Evolutionary conservation across 2,888 invertebrate genomes (phyloP).

Genomic region (Lithophane leautieri): DNA sequence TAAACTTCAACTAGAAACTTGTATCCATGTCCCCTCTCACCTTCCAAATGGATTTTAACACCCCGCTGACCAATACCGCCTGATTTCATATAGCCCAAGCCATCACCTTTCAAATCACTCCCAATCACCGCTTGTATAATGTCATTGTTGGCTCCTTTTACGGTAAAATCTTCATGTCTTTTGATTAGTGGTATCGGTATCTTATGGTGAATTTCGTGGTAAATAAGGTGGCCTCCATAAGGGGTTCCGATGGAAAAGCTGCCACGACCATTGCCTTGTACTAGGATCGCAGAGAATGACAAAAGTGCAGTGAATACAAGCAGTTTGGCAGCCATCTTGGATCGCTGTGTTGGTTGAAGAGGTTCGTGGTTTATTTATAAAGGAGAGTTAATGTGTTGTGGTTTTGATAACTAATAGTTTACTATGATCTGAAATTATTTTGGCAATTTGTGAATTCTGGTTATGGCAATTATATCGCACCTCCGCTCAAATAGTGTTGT

Average conservation of each 20-base stretch:
- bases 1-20: conserved; percentile 70
- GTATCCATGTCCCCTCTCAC: conserved; percentile 64
- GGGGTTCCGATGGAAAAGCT: conserved; percentile 34
- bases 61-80: conserved; percentile 67
- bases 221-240: conserved; percentile 56
- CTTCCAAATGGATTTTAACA: conserved; percentile 67
- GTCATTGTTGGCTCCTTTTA: conserved; percentile 50
- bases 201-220: conserved; percentile 63
- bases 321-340: conserved; percentile 47
- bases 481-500: too few species aligned
- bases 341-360: neutral
- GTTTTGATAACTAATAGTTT: conserved; percentile 8
- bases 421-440: conserved; percentile 5
- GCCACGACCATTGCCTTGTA: conserved; percentile 4
- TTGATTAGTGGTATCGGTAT: conserved; percentile 55
- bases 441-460: neutral
- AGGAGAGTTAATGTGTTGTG: conserved; percentile 35
- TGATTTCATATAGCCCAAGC: conserved; percentile 56
- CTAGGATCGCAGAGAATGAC: conserved; percentile 19
- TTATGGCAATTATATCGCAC: neutral
- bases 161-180: conserved; percentile 58
- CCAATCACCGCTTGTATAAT: conserved; percentile 63
- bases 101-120: conserved; percentile 66
- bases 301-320: conserved; percentile 29
- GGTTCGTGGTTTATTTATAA: conserved; percentile 10